These are phyloP conservation scores for Perithous albicinctus DNA, from an alignment of 2,888 invertebrate species.

Conservation along the genomic window DNA sequence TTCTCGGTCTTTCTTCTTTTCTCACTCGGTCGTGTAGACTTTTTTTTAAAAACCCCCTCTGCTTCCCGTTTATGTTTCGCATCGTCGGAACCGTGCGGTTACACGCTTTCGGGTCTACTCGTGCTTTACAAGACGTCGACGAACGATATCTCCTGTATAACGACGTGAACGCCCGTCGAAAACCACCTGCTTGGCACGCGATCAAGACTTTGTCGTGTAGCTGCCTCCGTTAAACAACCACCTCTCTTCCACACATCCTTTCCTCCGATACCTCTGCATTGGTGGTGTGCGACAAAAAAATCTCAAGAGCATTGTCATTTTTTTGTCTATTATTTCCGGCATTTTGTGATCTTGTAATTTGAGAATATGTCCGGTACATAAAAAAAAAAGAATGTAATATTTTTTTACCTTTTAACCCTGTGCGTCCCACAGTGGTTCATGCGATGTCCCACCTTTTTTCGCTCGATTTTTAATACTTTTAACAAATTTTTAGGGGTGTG, in stretches of 20 bases:
- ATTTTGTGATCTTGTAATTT: conserved; percentile 1
- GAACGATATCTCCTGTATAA: conserved; percentile 30
- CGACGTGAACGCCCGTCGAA: conserved; percentile 64
- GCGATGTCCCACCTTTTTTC: too few relatives aligned
- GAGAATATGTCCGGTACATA: too few relatives aligned
- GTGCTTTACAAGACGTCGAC: conserved; percentile 29
- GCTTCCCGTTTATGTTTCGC: conserved; percentile 74
- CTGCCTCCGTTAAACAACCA: conserved; percentile 9
- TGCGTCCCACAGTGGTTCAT: too few relatives aligned
- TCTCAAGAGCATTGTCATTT: conserved; percentile 18
- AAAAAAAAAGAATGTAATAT: too few relatives aligned
- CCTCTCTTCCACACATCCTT: conserved; percentile 17
- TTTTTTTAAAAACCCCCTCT: conserved; percentile 51
- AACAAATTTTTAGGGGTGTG: too few relatives aligned
- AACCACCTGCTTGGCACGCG: conserved; percentile 83
- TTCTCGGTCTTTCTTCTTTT: conserved; percentile 23
- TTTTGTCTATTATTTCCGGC: conserved; percentile 34
- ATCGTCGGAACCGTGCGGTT: conserved; percentile 29
- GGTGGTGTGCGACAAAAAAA: conserved; percentile 66
- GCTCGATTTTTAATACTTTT: too few relatives aligned
- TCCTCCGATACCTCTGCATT: conserved; percentile 18
- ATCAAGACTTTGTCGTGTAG: conserved; percentile 73
- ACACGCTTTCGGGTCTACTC: background rate
- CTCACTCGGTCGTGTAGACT: conserved; percentile 10
- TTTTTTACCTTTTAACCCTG: too few relatives aligned